phyloP scores from a whole-genome alignment of 2,888 invertebrate species.

The Bibio marci region DNA sequence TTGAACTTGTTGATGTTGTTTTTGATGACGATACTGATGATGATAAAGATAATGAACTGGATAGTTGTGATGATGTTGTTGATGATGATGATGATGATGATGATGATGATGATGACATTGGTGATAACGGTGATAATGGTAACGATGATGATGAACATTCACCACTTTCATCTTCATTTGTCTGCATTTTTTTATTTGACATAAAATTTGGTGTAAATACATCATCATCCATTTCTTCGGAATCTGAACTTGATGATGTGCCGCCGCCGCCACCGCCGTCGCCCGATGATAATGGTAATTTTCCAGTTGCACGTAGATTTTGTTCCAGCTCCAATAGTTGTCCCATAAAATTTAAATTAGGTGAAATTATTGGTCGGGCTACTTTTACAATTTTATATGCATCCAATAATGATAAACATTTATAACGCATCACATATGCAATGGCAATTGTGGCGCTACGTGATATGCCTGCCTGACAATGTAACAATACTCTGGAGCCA shows the following conservation, averaged over 20 bases:
- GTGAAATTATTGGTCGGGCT: slow-evolving; percentile 78
- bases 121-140: slow-evolving; percentile 7
- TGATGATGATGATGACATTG: slow-evolving; percentile 7
- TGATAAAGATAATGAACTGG: not conserved
- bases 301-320: slow-evolving; percentile 34
- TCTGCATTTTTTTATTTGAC: too few relatives aligned
- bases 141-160: slow-evolving; percentile 1
- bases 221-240: slow-evolving; percentile 15
- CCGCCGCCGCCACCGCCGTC: too few relatives aligned
- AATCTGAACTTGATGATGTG: slow-evolving; percentile 6
- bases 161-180: too few relatives aligned
- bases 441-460: slow-evolving; percentile 89
- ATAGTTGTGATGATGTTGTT: not conserved
- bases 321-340: slow-evolving; percentile 76
- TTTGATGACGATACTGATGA: slow-evolving; percentile 1
- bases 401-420: slow-evolving; percentile 64
- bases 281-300: slow-evolving; percentile 15
- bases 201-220: slow-evolving; percentile 8
- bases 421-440: slow-evolving; percentile 85
- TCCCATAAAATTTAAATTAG: slow-evolving; percentile 87
- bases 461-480: slow-evolving; percentile 91
- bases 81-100: slow-evolving; percentile 6
- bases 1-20: too few relatives aligned
- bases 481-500: slow-evolving; percentile 53
- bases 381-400: slow-evolving; percentile 76